Percentiles rank a stretch among this genome's conserved stretches.
phyloP scores from a whole-genome alignment of 2,113 vertebrate genomes.

The Microtus ochrogaster region DNA sequence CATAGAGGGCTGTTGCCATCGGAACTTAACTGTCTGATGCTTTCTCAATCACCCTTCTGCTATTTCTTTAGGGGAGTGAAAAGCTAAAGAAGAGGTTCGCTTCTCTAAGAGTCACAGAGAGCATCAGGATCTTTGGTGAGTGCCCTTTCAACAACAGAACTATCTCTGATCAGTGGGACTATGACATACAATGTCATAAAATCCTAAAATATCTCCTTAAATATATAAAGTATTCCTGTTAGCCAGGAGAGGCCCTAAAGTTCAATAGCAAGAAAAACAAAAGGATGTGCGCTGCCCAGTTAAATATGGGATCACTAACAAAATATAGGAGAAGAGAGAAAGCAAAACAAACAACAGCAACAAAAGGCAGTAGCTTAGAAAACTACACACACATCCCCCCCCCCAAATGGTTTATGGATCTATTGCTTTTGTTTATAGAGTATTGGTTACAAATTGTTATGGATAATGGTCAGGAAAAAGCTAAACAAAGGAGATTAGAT shows the following conservation, averaged over 20 bases:
- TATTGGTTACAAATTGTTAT: too few species aligned
- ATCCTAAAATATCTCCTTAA: constrained; percentile 50
- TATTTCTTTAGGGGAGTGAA: constrained; percentile 64
- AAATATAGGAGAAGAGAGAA: background rate
- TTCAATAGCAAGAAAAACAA: constrained; percentile 17
- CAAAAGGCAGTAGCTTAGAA: background rate
- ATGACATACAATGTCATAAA: constrained; percentile 60
- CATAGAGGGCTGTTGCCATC: constrained; percentile 79
- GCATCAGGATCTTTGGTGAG: constrained; percentile 50
- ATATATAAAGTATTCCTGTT: constrained; percentile 50
- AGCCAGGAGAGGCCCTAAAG: constrained; percentile 56
- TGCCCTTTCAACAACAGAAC: constrained; percentile 34
- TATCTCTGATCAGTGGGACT: constrained; percentile 30
- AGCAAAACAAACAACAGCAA: background rate
- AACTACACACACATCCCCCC: too few species aligned
- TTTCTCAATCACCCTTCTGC: constrained; percentile 82
- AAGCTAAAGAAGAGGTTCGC: constrained; percentile 64
- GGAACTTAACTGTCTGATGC: constrained; percentile 77
- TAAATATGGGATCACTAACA: background rate
- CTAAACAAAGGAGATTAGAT: too few species aligned
- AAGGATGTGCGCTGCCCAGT: background rate
- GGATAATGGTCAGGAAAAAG: too few species aligned
- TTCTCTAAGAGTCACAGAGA: constrained; percentile 43
- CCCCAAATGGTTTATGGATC: too few species aligned
- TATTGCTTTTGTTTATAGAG: too few species aligned